Percentiles rank a stretch among this genome's conserved stretches.
phyloP scores from a whole-genome alignment of 2,797 vertebrate species.

The Sebastiscus tertius region DNA sequence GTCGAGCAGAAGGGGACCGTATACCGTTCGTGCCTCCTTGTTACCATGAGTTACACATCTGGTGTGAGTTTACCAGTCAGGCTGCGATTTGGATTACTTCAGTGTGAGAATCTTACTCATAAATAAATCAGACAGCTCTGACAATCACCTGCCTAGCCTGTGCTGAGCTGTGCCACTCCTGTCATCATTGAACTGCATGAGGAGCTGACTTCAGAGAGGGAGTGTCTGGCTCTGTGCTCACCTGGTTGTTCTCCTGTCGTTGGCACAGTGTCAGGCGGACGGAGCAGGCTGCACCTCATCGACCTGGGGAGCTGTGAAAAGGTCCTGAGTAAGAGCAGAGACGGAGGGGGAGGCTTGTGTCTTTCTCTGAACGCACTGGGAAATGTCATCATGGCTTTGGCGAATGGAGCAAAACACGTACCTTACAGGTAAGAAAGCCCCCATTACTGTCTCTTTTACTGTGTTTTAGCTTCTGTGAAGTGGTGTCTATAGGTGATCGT shows the following conservation, averaged over 20 bases:
- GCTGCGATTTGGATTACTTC: conserved; percentile 62
- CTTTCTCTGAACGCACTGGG: conserved; percentile 94
- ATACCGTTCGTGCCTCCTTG: background rate
- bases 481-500: conserved; percentile 33
- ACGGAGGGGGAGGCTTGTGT: conserved; percentile 89
- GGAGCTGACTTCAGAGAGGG: conserved; percentile 48
- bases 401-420: conserved; percentile 97
- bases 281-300: conserved; percentile 96
- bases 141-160: conserved; percentile 35
- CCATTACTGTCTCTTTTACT: background rate
- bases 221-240: conserved; percentile 54
- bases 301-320: conserved; percentile 97
- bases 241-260: conserved; percentile 46
- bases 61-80: conserved; percentile 45
- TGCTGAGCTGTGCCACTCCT: conserved; percentile 39
- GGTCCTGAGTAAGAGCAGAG: conserved; percentile 89
- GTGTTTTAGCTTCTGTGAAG: conserved; percentile 21
- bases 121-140: conserved; percentile 60
- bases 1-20: background rate
- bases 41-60: conserved; percentile 47
- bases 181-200: conserved; percentile 25
- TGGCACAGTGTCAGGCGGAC: conserved; percentile 93
- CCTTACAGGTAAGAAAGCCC: conserved; percentile 90
- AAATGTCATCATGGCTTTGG: conserved; percentile 95
- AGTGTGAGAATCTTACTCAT: conserved; percentile 59